A percentile compares a stretch with the other conserved stretches of the same genome.
Conservation (phyloP, 2,888 invertebrate species). For the Epinotia nisella region DNA sequence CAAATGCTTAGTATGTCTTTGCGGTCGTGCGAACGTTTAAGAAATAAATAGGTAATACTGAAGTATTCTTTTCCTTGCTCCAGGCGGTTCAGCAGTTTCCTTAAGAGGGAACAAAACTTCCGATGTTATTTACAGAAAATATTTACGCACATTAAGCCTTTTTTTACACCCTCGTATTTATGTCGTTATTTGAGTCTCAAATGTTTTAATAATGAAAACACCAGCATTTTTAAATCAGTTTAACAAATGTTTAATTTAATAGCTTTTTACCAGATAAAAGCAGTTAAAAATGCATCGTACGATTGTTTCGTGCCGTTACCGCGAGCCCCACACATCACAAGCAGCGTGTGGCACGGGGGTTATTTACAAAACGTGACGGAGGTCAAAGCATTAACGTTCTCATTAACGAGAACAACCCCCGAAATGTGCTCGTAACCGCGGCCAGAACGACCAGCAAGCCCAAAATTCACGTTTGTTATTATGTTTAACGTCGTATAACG, state of each 20-base stretch:
- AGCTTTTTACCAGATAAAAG: conserved; percentile 32
- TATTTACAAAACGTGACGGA: conserved; percentile 50
- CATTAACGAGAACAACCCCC: conserved; percentile 50
- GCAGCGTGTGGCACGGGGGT: conserved; percentile 27
- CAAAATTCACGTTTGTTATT: conserved; percentile 42
- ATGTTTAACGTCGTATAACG: conserved; percentile 40
- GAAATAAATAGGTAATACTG: conserved; percentile 24
- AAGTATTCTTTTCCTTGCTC: not conserved
- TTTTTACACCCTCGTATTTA: not conserved
- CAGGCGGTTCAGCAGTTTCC: conserved; percentile 4
- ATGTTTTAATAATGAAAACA: not conserved
- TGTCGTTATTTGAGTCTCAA: not conserved
- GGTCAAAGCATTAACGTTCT: conserved; percentile 53
- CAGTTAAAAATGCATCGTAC: conserved; percentile 37
- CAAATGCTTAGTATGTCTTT: conserved; percentile 43
- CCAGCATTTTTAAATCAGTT: conserved; percentile 6
- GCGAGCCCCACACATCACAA: conserved; percentile 38
- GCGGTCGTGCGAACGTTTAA: conserved; percentile 15
- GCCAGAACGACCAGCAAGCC: conserved; percentile 36
- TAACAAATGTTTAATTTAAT: conserved; percentile 24
- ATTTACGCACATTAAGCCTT: not conserved
- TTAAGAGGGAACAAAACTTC: not conserved
- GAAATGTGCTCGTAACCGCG: conserved; percentile 41
- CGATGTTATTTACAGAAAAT: not conserved
- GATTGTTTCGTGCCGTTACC: conserved; percentile 27